These are phyloP conservation scores for Xestoiulus laeticollis DNA, from an alignment of 2,888 invertebrate species.

Conservation along the genomic window DNA sequence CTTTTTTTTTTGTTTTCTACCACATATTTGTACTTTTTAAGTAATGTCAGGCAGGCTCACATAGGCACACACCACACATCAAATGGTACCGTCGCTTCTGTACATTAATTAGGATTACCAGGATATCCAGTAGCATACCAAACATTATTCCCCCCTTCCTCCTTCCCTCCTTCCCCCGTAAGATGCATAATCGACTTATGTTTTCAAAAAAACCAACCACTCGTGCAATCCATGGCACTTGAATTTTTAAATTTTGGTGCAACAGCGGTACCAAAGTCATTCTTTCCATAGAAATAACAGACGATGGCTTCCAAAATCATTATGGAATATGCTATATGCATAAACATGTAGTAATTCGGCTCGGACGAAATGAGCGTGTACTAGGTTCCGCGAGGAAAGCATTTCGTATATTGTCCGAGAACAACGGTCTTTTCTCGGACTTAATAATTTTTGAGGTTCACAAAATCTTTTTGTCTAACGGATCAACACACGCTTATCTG, in stretches of 20 bases:
- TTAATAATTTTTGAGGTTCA: neutral
- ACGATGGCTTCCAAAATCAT: constrained; percentile 23
- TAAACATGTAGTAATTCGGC: constrained; percentile 6
- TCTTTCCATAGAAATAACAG: constrained; percentile 19
- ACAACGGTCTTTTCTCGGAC: neutral
- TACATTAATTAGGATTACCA: constrained; percentile 1
- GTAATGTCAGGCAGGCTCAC: constrained; percentile 39
- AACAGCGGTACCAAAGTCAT: neutral
- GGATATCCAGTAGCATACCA: constrained; percentile 1
- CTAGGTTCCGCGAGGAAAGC: neutral
- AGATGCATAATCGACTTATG: neutral
- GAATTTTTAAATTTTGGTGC: neutral
- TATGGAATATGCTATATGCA: constrained; percentile 5
- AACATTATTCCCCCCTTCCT: neutral
- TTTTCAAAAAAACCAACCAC: neutral
- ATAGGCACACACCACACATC: neutral
- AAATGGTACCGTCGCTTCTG: neutral
- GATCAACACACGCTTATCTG: neutral
- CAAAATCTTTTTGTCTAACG: neutral
- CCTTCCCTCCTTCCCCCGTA: neutral
- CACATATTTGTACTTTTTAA: constrained; percentile 36
- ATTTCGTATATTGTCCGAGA: neutral
- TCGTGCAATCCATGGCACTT: neutral
- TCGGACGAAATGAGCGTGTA: neutral
- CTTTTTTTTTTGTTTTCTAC: constrained; percentile 49